Conservation (phyloP, 2,113 vertebrate genomes). For the Illadopsis cleaveri region DNA sequence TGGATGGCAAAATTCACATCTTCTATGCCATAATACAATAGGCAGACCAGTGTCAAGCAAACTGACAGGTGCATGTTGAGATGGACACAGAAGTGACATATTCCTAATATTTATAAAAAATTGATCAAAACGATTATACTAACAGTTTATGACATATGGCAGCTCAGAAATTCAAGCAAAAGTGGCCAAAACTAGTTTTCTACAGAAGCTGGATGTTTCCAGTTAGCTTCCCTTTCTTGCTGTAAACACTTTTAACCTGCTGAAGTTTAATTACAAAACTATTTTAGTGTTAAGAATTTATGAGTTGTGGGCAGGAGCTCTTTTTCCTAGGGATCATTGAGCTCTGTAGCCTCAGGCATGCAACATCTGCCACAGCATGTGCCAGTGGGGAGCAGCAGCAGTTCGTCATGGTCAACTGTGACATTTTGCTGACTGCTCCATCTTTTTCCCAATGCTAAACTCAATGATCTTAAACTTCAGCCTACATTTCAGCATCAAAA, state of each 20-base stretch:
- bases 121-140: not conserved
- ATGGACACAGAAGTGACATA: not conserved
- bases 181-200: not conserved
- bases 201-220: not conserved
- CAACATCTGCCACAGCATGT: not conserved
- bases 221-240: not conserved
- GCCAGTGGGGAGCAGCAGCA: not conserved
- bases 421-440: slow-evolving; percentile 42
- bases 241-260: not conserved
- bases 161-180: not conserved
- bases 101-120: not conserved
- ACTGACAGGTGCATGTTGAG: not conserved
- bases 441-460: not conserved
- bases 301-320: not conserved
- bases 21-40: not conserved
- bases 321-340: not conserved
- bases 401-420: slow-evolving; percentile 6
- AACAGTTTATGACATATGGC: not conserved
- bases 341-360: not conserved
- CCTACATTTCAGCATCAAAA: not conserved
- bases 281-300: not conserved
- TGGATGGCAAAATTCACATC: not conserved
- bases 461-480: not conserved
- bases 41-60: not conserved
- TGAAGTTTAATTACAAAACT: not conserved